A percentile compares a stretch with the other conserved stretches of the same genome.
phyloP scores from a whole-genome alignment of 2,888 invertebrate genomes.

The Cheilosia variabilis region DNA sequence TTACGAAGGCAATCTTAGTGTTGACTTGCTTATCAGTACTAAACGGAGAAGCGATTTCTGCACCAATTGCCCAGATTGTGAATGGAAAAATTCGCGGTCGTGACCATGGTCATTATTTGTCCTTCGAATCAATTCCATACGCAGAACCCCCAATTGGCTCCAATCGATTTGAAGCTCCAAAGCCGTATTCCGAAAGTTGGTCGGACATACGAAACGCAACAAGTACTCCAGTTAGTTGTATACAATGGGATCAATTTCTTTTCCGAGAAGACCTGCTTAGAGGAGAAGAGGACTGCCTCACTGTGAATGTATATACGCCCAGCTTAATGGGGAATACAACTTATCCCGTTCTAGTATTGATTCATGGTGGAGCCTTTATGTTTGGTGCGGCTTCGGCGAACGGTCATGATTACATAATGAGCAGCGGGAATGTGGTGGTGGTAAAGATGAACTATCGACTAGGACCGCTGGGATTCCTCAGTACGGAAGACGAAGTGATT shows the following conservation, averaged over 20 bases:
- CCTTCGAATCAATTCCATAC: constrained; percentile 88
- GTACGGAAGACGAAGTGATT: constrained; percentile 88
- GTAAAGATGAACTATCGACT: constrained; percentile 89
- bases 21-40: constrained; percentile 1
- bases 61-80: constrained; percentile 76
- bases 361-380: constrained; percentile 90
- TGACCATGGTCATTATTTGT: constrained; percentile 83
- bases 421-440: constrained; percentile 86
- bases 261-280: constrained; percentile 77
- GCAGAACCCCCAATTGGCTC: constrained; percentile 88
- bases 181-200: constrained; percentile 78
- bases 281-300: constrained; percentile 89
- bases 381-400: constrained; percentile 85
- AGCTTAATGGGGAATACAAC: constrained; percentile 80
- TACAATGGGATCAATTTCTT: constrained; percentile 86
- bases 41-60: neutral
- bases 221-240: constrained; percentile 85
- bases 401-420: constrained; percentile 86
- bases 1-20: neutral
- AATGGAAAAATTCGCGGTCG: constrained; percentile 79
- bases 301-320: constrained; percentile 87
- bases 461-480: constrained; percentile 90
- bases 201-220: constrained; percentile 84
- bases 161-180: constrained; percentile 85
- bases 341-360: constrained; percentile 87